A percentile compares a stretch with the other conserved stretches of the same genome.
These are phyloP conservation scores for Araneus ventricosus DNA, from an alignment of 1,140 invertebrate species.

Conservation along the genomic window DNA sequence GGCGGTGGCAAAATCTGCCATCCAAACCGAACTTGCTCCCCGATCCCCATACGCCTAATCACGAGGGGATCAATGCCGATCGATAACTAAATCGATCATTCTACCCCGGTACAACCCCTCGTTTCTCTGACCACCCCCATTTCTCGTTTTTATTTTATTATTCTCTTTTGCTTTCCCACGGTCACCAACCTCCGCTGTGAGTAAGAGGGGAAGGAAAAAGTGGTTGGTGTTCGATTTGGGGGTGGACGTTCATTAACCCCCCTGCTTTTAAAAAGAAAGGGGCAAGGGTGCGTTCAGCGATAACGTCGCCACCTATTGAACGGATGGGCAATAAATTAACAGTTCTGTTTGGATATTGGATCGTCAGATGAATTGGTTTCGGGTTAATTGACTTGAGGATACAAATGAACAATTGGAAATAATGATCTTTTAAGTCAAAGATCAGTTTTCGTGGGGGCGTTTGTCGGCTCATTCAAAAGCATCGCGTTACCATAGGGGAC, in stretches of 20 bases:
- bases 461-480: neutral
- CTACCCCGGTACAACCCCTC: neutral
- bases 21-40: neutral
- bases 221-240: neutral
- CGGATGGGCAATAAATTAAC: constrained; percentile 8
- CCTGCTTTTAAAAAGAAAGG: neutral
- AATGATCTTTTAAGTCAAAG: neutral
- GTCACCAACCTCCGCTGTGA: constrained; percentile 34
- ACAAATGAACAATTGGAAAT: constrained; percentile 10
- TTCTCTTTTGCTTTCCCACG: constrained; percentile 13
- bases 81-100: constrained; percentile 48
- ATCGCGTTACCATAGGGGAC: neutral
- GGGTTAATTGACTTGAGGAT: neutral
- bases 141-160: neutral
- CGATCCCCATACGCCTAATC: constrained; percentile 16
- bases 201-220: neutral
- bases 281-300: neutral
- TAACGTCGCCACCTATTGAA: constrained; percentile 38
- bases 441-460: neutral
- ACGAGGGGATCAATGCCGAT: constrained; percentile 43
- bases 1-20: constrained; percentile 22
- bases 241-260: constrained; percentile 16
- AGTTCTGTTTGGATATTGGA: neutral
- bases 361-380: neutral
- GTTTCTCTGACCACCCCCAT: constrained; percentile 1